These are phyloP conservation scores for Emydocephalus ijimae DNA, from an alignment of 2,113 vertebrate genomes.

Conservation along the genomic window DNA sequence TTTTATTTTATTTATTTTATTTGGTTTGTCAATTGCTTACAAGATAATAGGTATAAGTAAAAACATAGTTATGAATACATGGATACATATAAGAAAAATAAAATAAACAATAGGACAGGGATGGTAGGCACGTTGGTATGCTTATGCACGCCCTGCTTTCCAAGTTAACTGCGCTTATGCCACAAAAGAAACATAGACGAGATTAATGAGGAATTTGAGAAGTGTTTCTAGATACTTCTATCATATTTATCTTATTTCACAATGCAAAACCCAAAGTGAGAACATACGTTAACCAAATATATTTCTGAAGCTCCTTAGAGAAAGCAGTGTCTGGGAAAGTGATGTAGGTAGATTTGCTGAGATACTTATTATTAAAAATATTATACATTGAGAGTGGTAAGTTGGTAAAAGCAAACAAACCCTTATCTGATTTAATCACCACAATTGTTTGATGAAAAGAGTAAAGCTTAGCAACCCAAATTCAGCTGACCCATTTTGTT, in stretches of 20 bases:
- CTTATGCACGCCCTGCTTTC: background rate
- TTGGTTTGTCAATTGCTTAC: too few species aligned
- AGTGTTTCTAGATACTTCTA: background rate
- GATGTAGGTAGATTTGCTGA: background rate
- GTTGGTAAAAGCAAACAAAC: background rate
- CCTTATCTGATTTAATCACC: background rate
- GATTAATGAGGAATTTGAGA: background rate
- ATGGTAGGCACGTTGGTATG: too few species aligned
- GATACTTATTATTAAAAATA: background rate
- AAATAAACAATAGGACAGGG: too few species aligned
- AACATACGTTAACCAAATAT: background rate
- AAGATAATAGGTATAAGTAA: too few species aligned
- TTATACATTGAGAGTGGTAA: background rate
- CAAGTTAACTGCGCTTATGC: background rate
- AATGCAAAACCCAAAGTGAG: background rate
- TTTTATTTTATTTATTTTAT: background rate
- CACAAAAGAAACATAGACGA: background rate
- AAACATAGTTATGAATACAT: too few species aligned
- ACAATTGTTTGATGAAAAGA: conserved; percentile 12
- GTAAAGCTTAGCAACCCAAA: background rate
- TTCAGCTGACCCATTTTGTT: background rate
- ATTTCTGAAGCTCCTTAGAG: background rate
- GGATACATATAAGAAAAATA: too few species aligned
- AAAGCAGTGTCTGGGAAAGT: background rate
- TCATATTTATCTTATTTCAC: background rate